phyloP scores from a whole-genome alignment of 1,140 invertebrate species.

The Macrocentrus cingulum region DNA sequence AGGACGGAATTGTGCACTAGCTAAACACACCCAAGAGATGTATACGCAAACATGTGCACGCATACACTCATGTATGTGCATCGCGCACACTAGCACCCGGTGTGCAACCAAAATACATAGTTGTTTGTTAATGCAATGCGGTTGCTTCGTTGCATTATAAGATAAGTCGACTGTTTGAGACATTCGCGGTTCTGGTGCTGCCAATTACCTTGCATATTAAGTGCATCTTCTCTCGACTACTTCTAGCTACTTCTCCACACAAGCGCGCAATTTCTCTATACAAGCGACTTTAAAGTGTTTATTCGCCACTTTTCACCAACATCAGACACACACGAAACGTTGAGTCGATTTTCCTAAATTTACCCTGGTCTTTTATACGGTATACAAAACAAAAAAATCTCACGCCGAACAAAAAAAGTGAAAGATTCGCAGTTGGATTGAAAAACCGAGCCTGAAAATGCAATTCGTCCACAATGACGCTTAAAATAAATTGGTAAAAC shows the following conservation, averaged over 20 bases:
- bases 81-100: neutral
- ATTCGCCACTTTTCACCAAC: no score
- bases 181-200: constrained; percentile 18
- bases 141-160: neutral
- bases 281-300: no score
- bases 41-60: no score
- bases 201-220: constrained; percentile 12
- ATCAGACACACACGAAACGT: no score
- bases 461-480: constrained; percentile 21
- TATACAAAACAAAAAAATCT: no score
- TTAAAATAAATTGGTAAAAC: constrained; percentile 25
- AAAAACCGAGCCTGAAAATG: no score
- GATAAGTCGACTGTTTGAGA: constrained; percentile 3
- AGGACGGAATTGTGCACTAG: neutral
- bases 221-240: neutral
- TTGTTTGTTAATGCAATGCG: constrained; percentile 13
- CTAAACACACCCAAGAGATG: no score
- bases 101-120: neutral
- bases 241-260: neutral
- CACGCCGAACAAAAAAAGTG: no score
- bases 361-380: no score
- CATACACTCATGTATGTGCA: neutral
- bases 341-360: no score
- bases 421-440: no score
- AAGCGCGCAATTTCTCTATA: no score